Percentiles rank a stretch among this genome's conserved stretches.
Evolutionary conservation across 2,888 invertebrate genomes (phyloP).

Genomic region (Leistus spinibarbis): DNA sequence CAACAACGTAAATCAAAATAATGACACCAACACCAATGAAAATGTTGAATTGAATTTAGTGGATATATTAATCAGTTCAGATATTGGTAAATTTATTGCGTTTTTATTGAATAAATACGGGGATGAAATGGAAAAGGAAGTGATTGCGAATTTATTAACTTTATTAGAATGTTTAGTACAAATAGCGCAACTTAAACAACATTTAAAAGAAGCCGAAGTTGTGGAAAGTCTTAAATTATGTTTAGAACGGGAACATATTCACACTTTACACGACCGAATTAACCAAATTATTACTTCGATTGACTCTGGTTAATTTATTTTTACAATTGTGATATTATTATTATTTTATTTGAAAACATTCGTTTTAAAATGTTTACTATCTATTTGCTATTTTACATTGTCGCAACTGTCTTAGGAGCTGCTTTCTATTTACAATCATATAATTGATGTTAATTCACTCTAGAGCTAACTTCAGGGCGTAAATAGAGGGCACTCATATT

Average conservation of each 20-base stretch:
- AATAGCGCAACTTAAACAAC: conserved; percentile 45
- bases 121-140: conserved; percentile 52
- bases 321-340: neutral
- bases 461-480: too few species aligned
- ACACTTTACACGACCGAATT: conserved; percentile 22
- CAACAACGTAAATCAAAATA: neutral
- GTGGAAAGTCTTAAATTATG: conserved; percentile 45
- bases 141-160: conserved; percentile 51
- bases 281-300: conserved; percentile 24
- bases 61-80: conserved; percentile 47
- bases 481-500: too few species aligned
- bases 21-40: neutral
- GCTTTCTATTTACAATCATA: too few species aligned
- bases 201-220: conserved; percentile 48
- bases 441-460: too few species aligned
- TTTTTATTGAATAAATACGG: conserved; percentile 52
- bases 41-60: conserved; percentile 33
- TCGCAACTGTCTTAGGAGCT: too few species aligned
- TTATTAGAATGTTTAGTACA: conserved; percentile 50
- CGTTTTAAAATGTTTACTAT: neutral
- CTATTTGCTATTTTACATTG: too few species aligned
- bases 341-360: neutral
- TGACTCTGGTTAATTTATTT: conserved; percentile 31
- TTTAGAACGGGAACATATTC: conserved; percentile 25
- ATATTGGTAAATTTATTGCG: conserved; percentile 52